phyloP scores from a whole-genome alignment of 2,888 invertebrate genomes.

The Pharmacophagus antenor region DNA sequence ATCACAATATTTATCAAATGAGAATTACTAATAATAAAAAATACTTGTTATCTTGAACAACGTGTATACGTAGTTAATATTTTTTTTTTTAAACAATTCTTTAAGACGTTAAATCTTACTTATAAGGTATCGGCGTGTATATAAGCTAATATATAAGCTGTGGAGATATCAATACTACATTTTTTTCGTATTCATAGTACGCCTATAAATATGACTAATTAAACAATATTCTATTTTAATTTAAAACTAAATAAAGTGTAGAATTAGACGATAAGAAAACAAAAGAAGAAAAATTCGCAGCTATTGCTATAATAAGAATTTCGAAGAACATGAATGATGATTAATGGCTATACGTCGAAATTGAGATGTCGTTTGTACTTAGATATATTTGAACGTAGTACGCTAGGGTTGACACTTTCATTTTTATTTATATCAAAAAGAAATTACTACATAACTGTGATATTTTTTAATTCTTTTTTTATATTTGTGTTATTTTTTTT shows the following conservation, averaged over 20 bases:
- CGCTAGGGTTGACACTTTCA: conserved; percentile 43
- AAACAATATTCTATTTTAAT: too few species aligned
- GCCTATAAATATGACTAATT: too few species aligned
- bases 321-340: conserved; percentile 63
- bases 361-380: conserved; percentile 56
- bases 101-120: too few species aligned
- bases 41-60: not conserved
- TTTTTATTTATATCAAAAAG: not conserved
- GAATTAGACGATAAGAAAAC: not conserved
- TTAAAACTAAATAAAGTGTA: not conserved
- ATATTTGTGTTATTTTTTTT: too few species aligned
- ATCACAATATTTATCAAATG: not conserved
- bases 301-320: conserved; percentile 53
- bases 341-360: conserved; percentile 59
- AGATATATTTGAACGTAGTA: conserved; percentile 33
- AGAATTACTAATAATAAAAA: too few species aligned
- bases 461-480: not conserved
- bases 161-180: too few species aligned
- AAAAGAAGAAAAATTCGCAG: conserved; percentile 12
- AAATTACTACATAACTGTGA: not conserved
- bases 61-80: too few species aligned
- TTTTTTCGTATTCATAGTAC: too few species aligned
- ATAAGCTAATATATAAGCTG: too few species aligned
- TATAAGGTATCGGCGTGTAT: too few species aligned
- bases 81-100: too few species aligned